A percentile compares a stretch with the other conserved stretches of the same genome.
Evolutionary conservation across 2,113 vertebrate species (phyloP).

Genomic region (Phyllopteryx taeniolatus): DNA sequence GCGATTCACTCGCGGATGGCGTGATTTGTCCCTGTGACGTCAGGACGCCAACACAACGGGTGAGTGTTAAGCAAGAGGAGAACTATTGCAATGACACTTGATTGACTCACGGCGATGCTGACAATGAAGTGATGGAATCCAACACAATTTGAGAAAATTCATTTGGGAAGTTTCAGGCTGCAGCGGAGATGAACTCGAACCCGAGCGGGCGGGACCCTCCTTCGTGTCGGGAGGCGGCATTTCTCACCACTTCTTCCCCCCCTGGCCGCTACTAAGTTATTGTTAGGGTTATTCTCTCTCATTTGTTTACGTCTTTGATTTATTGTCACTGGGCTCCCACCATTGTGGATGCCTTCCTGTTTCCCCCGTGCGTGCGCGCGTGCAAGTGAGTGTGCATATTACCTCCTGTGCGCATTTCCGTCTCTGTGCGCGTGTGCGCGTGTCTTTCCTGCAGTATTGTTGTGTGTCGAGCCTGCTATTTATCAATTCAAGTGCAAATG

Average conservation of each 20-base stretch:
- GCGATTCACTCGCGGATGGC: too few species aligned
- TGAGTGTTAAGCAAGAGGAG: neutral
- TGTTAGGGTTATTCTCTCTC: too few species aligned
- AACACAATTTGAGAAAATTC: too few species aligned
- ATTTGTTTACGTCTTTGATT: neutral
- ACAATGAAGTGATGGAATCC: too few species aligned
- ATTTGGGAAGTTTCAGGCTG: neutral
- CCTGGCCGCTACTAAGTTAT: too few species aligned
- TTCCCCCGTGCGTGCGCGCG: conserved; percentile 1
- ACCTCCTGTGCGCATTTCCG: too few species aligned
- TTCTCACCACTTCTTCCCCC: neutral
- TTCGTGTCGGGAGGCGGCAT: neutral
- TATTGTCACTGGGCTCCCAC: neutral
- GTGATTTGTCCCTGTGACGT: neutral
- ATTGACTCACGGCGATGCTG: too few species aligned
- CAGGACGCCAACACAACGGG: neutral
- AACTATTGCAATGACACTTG: neutral
- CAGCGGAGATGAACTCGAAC: neutral
- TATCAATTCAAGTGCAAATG: neutral
- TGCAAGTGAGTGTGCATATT: too few species aligned
- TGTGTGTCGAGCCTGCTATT: neutral
- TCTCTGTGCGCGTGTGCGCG: neutral
- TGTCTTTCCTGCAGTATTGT: neutral
- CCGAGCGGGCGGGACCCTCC: too few species aligned
- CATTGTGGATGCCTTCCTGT: neutral